These are phyloP conservation scores for Folsomia manolachei DNA, from an alignment of 2,888 invertebrate genomes.

Conservation along the genomic window DNA sequence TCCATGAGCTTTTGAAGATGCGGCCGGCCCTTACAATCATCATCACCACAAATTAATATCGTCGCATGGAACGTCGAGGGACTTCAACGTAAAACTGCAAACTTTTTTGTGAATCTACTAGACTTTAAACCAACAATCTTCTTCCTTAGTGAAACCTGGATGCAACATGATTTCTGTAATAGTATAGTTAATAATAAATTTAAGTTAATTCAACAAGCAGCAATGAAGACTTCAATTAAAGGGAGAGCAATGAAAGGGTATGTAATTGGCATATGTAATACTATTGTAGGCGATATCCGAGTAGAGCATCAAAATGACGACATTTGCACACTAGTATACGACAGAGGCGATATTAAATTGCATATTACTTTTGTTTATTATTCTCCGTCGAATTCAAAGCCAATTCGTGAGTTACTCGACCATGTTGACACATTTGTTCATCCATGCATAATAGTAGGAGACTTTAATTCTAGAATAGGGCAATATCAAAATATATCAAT, in stretches of 20 bases:
- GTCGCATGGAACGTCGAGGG: background rate
- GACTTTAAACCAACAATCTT: background rate
- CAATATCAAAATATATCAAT: background rate
- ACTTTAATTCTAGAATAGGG: conserved; percentile 24
- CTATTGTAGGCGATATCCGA: background rate
- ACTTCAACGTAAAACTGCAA: background rate
- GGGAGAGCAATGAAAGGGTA: background rate
- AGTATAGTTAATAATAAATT: background rate
- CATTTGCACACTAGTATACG: background rate
- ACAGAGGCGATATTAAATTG: background rate
- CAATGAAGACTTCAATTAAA: background rate
- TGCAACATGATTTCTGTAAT: background rate
- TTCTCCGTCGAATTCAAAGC: background rate
- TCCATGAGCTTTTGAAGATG: background rate
- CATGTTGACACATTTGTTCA: background rate
- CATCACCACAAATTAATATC: background rate
- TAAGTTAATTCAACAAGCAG: background rate
- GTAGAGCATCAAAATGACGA: background rate
- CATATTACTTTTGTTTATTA: background rate
- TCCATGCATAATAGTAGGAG: conserved; percentile 15
- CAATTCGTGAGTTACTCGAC: background rate
- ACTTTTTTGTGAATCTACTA: background rate
- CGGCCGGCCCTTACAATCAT: background rate
- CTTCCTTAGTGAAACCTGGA: conserved; percentile 4
- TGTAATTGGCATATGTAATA: background rate